Conservation (phyloP, 2,888 invertebrate species). For the Chydorus sphaericus region DNA sequence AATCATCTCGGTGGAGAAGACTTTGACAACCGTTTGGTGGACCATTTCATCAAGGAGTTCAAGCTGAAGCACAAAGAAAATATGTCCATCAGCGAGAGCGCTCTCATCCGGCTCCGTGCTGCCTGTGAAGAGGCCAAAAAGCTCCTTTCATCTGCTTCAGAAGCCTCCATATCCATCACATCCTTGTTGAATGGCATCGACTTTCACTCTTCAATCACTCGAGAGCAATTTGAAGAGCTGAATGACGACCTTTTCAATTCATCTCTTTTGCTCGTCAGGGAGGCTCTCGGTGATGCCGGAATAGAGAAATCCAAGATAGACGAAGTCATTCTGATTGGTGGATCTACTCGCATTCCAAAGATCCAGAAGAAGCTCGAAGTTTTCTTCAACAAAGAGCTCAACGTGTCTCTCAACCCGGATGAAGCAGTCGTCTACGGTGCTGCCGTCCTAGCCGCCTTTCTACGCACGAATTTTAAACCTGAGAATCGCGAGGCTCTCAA, state of each 20-base stretch:
- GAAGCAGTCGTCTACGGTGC: conserved; percentile 99
- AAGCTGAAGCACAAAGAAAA: conserved; percentile 59
- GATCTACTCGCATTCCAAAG: conserved; percentile 96
- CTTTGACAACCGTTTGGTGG: conserved; percentile 92
- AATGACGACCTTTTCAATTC: conserved; percentile 81
- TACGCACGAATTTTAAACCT: conserved; percentile 90
- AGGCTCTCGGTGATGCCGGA: conserved; percentile 85
- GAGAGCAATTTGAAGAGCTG: conserved; percentile 84
- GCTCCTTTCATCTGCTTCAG: conserved; percentile 84
- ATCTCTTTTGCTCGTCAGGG: conserved; percentile 84
- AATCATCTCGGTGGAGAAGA: conserved; percentile 98
- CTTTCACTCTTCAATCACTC: too few relatives aligned
- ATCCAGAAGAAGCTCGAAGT: conserved; percentile 10
- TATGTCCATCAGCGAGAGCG: conserved; percentile 63
- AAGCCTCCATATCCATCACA: conserved; percentile 95
- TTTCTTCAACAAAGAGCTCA: conserved; percentile 66
- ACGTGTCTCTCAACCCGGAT: conserved; percentile 97
- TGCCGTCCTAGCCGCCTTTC: conserved; percentile 91
- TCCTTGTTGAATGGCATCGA: conserved; percentile 91
- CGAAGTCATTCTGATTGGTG: conserved; percentile 93
- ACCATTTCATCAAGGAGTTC: conserved; percentile 79
- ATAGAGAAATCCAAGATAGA: conserved; percentile 83
- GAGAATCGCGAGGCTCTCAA: too few relatives aligned
- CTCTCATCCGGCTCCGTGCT: conserved; percentile 93
- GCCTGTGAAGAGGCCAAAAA: conserved; percentile 98